A percentile compares a stretch with the other conserved stretches of the same genome.
phyloP scores from a whole-genome alignment of 37 sponge, comb jelly and placozoan species.

The Dysidea cf. avara region DNA sequence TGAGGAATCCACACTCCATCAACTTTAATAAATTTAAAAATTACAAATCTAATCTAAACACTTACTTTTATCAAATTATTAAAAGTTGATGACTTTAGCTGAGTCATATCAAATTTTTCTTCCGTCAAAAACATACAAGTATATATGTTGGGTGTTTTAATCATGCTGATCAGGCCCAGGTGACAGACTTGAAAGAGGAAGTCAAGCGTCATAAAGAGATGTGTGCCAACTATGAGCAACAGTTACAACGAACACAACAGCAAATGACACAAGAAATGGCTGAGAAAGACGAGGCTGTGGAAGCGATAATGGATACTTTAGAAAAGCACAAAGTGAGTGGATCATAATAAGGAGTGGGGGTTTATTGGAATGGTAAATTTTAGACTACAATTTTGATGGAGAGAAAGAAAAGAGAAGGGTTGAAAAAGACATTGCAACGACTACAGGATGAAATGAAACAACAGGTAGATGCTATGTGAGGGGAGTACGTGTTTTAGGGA shows the following conservation, averaged over 20 bases:
- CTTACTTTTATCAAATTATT: no score
- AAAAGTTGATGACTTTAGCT: no score
- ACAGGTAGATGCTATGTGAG: conserved; percentile 14
- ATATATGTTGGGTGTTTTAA: no score
- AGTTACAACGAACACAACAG: conserved; percentile 54
- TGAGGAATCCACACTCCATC: no score
- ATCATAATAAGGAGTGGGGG: not conserved
- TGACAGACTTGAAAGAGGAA: not conserved
- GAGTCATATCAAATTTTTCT: no score
- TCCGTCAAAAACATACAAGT: no score
- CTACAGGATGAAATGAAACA: conserved; percentile 45
- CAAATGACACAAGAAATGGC: conserved; percentile 39
- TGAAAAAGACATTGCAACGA: conserved; percentile 25
- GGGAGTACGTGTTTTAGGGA: not conserved
- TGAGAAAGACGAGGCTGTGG: conserved; percentile 52
- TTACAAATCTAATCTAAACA: no score
- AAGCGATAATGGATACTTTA: conserved; percentile 19
- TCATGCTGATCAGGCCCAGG: no score
- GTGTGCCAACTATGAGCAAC: conserved; percentile 42
- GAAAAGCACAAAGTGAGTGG: conserved; percentile 52
- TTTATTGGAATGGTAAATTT: not conserved
- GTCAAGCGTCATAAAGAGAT: not conserved
- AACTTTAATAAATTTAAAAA: no score
- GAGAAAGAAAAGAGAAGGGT: conserved; percentile 9
- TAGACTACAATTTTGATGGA: conserved; percentile 53